These are phyloP conservation scores for Dasyornis broadbenti DNA, from an alignment of 2,113 vertebrate genomes.

Conservation along the genomic window DNA sequence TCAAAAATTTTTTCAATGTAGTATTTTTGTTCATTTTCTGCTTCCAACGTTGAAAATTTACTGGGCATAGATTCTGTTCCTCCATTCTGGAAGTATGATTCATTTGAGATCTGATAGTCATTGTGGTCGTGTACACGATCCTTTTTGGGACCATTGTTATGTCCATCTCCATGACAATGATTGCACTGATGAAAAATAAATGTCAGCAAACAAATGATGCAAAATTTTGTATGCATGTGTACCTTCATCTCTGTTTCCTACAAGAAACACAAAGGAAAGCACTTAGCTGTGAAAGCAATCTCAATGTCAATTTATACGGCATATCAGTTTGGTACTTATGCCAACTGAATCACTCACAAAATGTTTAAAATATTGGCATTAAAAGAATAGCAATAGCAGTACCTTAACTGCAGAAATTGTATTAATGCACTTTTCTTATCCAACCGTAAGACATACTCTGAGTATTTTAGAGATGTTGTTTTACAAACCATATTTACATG, in stretches of 20 bases:
- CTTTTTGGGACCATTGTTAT: conserved; percentile 63
- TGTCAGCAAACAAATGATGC: conserved; percentile 95
- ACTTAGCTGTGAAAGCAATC: not conserved
- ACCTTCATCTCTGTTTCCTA: conserved; percentile 87
- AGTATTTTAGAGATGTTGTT: not conserved
- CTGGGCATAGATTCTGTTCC: conserved; percentile 43
- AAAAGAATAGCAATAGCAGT: not conserved
- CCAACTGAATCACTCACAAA: not conserved
- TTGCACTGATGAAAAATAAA: conserved; percentile 90
- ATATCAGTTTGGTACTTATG: not conserved
- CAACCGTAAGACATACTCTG: not conserved
- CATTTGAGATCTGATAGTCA: conserved; percentile 83
- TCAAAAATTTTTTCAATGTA: conserved; percentile 93
- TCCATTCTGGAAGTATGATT: conserved; percentile 72
- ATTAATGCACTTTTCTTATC: not conserved
- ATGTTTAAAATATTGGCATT: not conserved
- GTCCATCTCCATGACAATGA: conserved; percentile 82
- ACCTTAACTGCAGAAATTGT: not conserved
- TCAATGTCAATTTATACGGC: not conserved
- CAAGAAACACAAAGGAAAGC: conserved; percentile 17
- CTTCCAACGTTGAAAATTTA: conserved; percentile 65
- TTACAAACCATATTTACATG: not conserved
- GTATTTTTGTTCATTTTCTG: conserved; percentile 86
- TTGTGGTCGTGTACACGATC: conserved; percentile 68
- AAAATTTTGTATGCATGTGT: conserved; percentile 92